phyloP scores from a whole-genome alignment of 2,797 vertebrate genomes.

The Alca torda region DNA sequence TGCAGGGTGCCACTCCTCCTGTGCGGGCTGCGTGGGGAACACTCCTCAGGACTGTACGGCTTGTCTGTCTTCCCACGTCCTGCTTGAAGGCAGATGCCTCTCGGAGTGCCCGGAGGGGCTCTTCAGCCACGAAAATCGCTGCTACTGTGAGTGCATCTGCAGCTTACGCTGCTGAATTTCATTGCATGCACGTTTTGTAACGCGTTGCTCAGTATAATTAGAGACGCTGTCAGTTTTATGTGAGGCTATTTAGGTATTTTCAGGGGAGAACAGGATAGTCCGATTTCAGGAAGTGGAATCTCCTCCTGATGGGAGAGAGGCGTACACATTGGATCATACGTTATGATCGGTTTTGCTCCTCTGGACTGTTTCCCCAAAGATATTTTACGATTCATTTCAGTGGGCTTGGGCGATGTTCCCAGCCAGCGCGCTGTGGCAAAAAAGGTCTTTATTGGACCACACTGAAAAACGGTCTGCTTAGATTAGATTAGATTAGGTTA shows the following conservation, averaged over 20 bases:
- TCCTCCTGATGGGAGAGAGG: background rate
- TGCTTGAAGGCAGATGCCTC: slow-evolving; percentile 81
- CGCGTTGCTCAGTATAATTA: rapidly evolving
- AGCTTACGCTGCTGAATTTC: background rate
- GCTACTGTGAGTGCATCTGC: slow-evolving; percentile 78
- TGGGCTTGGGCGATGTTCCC: background rate
- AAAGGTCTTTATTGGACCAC: background rate
- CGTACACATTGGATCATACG: background rate
- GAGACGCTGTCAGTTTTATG: background rate
- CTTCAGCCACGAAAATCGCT: slow-evolving; percentile 72
- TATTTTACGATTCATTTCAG: background rate
- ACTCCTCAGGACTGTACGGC: slow-evolving; percentile 80
- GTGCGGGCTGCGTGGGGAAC: slow-evolving; percentile 78
- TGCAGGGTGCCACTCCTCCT: slow-evolving; percentile 87
- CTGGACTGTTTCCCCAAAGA: background rate
- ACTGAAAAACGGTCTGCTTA: background rate
- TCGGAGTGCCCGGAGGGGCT: slow-evolving; percentile 79
- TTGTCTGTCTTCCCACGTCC: slow-evolving; percentile 71
- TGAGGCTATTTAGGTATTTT: background rate
- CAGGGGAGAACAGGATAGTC: background rate
- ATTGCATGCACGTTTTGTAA: rapidly evolving
- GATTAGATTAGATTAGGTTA: background rate
- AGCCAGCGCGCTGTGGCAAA: background rate
- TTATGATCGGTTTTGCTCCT: background rate
- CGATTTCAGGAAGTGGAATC: background rate